These are phyloP conservation scores for Rotaria socialis DNA, from an alignment of 2,888 invertebrate species.

Conservation along the genomic window DNA sequence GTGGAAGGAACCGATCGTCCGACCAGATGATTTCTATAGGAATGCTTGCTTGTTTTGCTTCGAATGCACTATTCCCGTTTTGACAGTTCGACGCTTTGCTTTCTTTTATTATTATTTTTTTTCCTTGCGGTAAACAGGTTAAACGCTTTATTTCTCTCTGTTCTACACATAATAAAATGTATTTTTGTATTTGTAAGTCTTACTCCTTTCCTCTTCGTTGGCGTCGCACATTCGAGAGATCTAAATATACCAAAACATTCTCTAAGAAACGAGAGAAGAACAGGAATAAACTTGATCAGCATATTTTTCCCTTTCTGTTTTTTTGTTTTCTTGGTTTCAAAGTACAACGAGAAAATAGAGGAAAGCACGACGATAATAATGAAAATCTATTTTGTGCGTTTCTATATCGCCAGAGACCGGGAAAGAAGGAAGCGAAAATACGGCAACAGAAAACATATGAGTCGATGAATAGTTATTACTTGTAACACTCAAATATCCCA, in stretches of 20 bases:
- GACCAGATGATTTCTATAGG: slow-evolving; percentile 20
- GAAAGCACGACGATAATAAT: slow-evolving; percentile 9
- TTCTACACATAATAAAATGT: not conserved
- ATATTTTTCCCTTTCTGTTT: not conserved
- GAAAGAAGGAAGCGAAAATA: not conserved
- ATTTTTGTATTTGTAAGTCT: not conserved
- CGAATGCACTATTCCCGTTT: not conserved
- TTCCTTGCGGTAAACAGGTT: not conserved
- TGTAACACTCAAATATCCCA: not conserved
- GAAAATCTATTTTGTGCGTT: slow-evolving; percentile 17
- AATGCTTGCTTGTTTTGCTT: not conserved
- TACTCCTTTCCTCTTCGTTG: not conserved
- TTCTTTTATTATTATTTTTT: not conserved
- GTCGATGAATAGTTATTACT: slow-evolving; percentile 2
- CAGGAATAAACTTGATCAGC: not conserved
- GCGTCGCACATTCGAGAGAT: not conserved
- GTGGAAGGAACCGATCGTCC: slow-evolving; percentile 2
- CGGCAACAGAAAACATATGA: not conserved
- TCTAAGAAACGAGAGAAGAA: not conserved
- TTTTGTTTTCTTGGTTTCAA: not conserved
- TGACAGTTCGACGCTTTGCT: not conserved
- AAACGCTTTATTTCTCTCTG: not conserved
- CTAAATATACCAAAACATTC: not conserved
- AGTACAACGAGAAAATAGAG: not conserved
- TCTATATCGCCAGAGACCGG: not conserved